phyloP scores from a whole-genome alignment of 2,113 vertebrate genomes.

The Oreochromis spilurus region DNA sequence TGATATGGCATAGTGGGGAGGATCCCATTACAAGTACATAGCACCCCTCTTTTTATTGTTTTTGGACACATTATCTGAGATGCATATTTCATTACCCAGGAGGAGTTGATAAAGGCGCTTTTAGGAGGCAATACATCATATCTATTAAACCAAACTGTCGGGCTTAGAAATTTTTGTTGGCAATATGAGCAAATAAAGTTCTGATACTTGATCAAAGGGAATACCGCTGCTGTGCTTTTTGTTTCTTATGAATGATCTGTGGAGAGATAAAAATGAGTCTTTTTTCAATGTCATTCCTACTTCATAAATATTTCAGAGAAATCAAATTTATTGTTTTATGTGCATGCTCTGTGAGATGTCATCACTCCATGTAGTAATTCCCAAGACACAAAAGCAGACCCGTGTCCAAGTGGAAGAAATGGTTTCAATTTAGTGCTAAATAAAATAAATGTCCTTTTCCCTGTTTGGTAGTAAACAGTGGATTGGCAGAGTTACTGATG shows the following conservation, averaged over 20 bases:
- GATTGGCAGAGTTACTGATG: background rate
- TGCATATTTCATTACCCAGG: slow-evolving; percentile 2
- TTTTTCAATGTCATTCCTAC: background rate
- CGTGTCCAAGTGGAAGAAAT: background rate
- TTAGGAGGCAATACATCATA: background rate
- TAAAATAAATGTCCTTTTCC: background rate
- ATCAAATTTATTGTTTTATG: background rate
- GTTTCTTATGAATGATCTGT: background rate
- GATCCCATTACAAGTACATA: background rate
- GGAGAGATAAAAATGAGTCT: background rate
- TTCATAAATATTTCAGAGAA: background rate
- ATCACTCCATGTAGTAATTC: background rate
- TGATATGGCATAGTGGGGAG: background rate
- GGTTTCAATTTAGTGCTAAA: background rate
- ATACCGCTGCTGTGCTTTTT: background rate
- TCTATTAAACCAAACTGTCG: background rate
- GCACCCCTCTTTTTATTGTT: background rate
- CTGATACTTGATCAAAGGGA: background rate
- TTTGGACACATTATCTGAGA: background rate
- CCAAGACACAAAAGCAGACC: background rate
- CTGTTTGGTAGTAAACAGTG: background rate
- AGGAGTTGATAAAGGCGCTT: background rate
- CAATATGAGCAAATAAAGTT: background rate
- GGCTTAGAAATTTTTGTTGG: background rate
- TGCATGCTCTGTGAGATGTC: background rate